Evolutionary conservation across 2,113 vertebrate species (phyloP).

Genomic region (Pedionomus torquatus): DNA sequence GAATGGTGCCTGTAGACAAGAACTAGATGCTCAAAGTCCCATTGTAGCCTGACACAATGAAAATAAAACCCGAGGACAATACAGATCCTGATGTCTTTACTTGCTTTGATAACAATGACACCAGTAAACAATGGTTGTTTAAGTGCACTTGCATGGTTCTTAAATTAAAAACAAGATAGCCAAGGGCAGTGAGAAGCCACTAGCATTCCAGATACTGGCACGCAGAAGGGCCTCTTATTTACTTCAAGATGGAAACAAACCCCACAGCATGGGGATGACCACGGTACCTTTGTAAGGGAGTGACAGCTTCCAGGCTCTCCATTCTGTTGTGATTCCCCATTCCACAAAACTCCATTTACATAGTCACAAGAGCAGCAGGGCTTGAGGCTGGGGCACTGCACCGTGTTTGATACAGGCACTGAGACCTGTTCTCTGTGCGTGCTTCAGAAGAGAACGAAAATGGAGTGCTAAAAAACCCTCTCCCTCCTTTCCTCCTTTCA

Average conservation of each 20-base stretch:
- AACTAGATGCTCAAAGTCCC: conserved; percentile 53
- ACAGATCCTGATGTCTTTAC: conserved; percentile 68
- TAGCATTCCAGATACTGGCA: conserved; percentile 38
- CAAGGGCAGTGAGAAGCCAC: conserved; percentile 63
- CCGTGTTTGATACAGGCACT: background rate
- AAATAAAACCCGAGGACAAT: conserved; percentile 66
- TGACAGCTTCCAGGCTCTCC: conserved; percentile 18
- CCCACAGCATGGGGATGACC: background rate
- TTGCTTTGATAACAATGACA: conserved; percentile 72
- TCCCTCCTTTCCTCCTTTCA: conserved; percentile 27
- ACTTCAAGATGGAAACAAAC: conserved; percentile 47
- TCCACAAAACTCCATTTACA: background rate
- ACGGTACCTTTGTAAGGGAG: background rate
- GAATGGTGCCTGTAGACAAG: conserved; percentile 63
- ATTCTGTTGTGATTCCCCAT: background rate
- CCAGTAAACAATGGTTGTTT: conserved; percentile 69
- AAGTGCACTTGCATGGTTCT: conserved; percentile 65
- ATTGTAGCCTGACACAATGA: conserved; percentile 58
- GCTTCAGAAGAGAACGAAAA: conserved; percentile 34
- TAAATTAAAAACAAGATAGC: conserved; percentile 74
- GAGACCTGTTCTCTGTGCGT: background rate
- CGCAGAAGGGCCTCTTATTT: conserved; percentile 15
- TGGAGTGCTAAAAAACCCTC: conserved; percentile 22
- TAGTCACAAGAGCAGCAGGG: background rate
- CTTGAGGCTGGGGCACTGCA: background rate